A percentile compares a stretch with the other conserved stretches of the same genome.
Evolutionary conservation across 2,888 invertebrate species (phyloP).

Genomic region (Leucophenga montana): DNA sequence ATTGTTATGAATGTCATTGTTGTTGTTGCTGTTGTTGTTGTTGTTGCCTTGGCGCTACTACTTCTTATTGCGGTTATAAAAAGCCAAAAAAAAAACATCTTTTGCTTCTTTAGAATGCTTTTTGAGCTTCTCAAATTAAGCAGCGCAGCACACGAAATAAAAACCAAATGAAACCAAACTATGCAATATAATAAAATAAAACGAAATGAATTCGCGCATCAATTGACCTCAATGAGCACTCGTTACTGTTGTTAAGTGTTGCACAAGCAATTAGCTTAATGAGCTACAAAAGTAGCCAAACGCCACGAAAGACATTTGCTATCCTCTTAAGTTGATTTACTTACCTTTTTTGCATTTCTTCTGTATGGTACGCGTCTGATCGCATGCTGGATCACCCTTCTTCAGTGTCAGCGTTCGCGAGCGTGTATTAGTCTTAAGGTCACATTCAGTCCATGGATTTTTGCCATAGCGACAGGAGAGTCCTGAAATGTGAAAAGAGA

Average conservation of each 20-base stretch:
- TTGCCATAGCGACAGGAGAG: conserved; percentile 88
- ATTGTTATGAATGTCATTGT: background rate
- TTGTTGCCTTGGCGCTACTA: too few relatives aligned
- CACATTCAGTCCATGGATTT: conserved; percentile 91
- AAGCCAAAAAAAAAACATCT: conserved; percentile 8
- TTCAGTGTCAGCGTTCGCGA: conserved; percentile 88
- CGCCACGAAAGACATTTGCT: background rate
- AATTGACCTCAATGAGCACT: conserved; percentile 24
- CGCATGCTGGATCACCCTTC: conserved; percentile 88
- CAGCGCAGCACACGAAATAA: background rate
- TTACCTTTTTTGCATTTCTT: conserved; percentile 95
- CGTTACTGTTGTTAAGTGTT: conserved; percentile 5
- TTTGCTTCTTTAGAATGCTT: background rate
- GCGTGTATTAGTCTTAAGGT: conserved; percentile 86
- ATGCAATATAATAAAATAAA: conserved; percentile 15
- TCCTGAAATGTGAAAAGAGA: conserved; percentile 49
- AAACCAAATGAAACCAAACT: background rate
- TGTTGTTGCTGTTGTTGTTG: conserved; percentile 11
- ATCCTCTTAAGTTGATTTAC: conserved; percentile 32
- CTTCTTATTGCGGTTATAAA: conserved; percentile 10
- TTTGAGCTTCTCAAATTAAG: conserved; percentile 2
- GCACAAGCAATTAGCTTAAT: conserved; percentile 25
- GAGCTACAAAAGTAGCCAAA: background rate
- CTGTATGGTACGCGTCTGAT: conserved; percentile 87
- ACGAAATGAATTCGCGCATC: conserved; percentile 19